Base-by-base conservation (phyloP, 2,888 invertebrate genomes). In the Drosophila longiperda region DNA sequence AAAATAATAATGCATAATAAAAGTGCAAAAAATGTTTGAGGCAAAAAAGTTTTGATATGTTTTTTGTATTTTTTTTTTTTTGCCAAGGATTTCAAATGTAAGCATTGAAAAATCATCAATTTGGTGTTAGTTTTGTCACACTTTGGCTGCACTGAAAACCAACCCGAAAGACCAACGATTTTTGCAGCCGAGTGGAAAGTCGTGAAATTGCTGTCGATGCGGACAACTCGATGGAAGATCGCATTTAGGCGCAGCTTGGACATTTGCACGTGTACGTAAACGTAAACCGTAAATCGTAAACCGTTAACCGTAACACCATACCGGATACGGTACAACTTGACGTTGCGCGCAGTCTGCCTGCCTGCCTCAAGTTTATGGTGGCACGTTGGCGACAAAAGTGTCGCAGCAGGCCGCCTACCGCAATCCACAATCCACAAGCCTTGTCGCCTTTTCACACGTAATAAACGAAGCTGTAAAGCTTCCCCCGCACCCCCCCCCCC, bases 401-500 rank as follows among this genome's bases (percentile, higher is more conserved):
- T 87, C 85, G 85, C 82, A n/a, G n/a, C n/a, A n/a, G n/a, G n/a
- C 60, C 66, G 73, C 60, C 76, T 72, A 61, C 58, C 64, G 42
- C 72, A 72, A 72, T 45, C 23, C 15, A 12, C 42, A 38, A 38
- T 38, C 57, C 62, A 32, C 71, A 65, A 72, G 45, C 64, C 61
- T 71, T 62, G 75, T 69, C 66, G 79, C 66, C 85, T 88, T 83
- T 88, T 86, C 89, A 81, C 85, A 85, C 85, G 87, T 85, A 85
- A 85, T 85, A 85, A 85, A 85, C 85, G 87, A 83, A 86, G 87
- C 89, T 78, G 87, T 85, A 85, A 85, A 88, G 78, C 83, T 81
- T 67, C 70, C 34, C 32, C 29, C 9, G 1, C 34, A 9, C 9
- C 15, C 15, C 11, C 48, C 3, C 26, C 9, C 26, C 26, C 34